Evolutionary conservation across 2,797 vertebrate species (phyloP).

Genomic region (Acanthurus lineatus): DNA sequence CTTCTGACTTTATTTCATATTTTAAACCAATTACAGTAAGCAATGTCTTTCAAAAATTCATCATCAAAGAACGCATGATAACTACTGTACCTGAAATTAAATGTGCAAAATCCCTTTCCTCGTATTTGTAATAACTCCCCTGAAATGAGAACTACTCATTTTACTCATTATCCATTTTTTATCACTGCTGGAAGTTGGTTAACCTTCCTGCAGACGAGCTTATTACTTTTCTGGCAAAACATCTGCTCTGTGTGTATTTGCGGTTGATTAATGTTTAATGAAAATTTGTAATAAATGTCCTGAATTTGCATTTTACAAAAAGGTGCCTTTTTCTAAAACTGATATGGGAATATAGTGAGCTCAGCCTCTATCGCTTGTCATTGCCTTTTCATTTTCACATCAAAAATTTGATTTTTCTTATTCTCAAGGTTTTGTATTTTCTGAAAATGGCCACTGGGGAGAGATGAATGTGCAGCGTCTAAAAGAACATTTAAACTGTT

Average conservation of each 20-base stretch:
- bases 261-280: constrained; percentile 43
- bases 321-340: constrained; percentile 2
- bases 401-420: not conserved
- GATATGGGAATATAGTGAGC: not conserved
- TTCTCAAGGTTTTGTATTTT: not conserved
- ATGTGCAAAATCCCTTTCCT: constrained; percentile 40
- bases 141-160: constrained; percentile 34
- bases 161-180: constrained; percentile 46
- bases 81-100: constrained; percentile 48
- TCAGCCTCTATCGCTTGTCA: not conserved
- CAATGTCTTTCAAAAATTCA: constrained; percentile 38
- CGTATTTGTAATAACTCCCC: constrained; percentile 23
- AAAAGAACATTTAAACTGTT: not conserved
- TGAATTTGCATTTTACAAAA: constrained; percentile 33
- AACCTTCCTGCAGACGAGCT: constrained; percentile 49
- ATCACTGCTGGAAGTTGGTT: constrained; percentile 52
- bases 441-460: not conserved
- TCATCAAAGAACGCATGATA: constrained; percentile 36
- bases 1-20: constrained; percentile 17
- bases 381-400: constrained; percentile 21
- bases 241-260: constrained; percentile 46
- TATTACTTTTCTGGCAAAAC: constrained; percentile 51
- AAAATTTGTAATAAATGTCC: constrained; percentile 25
- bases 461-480: not conserved
- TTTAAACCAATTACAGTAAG: constrained; percentile 51